Percentiles rank a stretch among this genome's conserved stretches.
These are phyloP conservation scores for Pachliopta kotzebuea DNA, from an alignment of 2,888 invertebrate species.

Conservation along the genomic window DNA sequence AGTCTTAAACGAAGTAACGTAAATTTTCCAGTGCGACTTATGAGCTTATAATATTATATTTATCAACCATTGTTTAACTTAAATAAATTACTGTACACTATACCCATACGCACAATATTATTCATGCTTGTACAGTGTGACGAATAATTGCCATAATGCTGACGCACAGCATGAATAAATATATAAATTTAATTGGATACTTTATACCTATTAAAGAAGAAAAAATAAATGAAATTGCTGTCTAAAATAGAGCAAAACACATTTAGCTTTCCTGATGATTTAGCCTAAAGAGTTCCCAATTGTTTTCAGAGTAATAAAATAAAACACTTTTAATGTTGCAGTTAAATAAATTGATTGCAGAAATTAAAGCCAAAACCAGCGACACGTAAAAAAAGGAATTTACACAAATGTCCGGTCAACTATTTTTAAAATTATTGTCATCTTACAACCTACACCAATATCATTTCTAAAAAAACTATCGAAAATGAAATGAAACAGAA, in stretches of 20 bases:
- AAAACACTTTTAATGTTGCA: not conserved
- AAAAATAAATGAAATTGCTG: too few relatives aligned
- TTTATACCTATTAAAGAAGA: not conserved
- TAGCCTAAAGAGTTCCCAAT: too few relatives aligned
- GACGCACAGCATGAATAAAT: not conserved
- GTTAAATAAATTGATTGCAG: too few relatives aligned
- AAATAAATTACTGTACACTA: not conserved
- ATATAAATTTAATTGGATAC: not conserved
- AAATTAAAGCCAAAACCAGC: too few relatives aligned
- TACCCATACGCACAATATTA: conserved; percentile 9
- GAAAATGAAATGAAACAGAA: too few relatives aligned
- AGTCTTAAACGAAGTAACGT: not conserved
- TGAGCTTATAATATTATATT: not conserved
- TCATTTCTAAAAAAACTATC: too few relatives aligned
- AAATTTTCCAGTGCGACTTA: not conserved
- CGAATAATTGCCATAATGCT: conserved; percentile 5
- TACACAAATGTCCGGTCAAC: too few relatives aligned
- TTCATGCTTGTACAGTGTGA: conserved; percentile 9
- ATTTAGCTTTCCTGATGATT: too few relatives aligned
- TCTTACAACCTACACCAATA: too few relatives aligned
- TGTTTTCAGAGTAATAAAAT: not conserved
- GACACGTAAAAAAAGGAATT: too few relatives aligned
- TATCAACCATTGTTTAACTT: conserved; percentile 3
- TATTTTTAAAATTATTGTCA: too few relatives aligned
- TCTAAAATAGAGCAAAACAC: too few relatives aligned